Percentiles rank a stretch among this genome's conserved stretches.
Evolutionary conservation across 2,888 invertebrate species (phyloP).

Genomic region (Dryadula phaetusa): DNA sequence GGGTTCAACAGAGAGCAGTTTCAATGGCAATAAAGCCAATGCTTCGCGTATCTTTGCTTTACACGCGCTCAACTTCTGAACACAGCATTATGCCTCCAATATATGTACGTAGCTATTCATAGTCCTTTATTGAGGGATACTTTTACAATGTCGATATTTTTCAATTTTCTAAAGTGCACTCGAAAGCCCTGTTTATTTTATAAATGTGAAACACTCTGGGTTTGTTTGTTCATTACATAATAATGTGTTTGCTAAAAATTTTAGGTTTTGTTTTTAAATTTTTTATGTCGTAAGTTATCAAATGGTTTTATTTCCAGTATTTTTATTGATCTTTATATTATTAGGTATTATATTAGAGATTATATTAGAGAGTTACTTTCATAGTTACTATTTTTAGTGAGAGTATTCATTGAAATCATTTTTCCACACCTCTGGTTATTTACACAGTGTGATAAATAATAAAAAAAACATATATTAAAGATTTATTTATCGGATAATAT

Average conservation of each 20-base stretch:
- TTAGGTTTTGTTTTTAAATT: background rate
- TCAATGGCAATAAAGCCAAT: slow-evolving; percentile 54
- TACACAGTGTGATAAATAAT: background rate
- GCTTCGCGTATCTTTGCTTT: slow-evolving; percentile 55
- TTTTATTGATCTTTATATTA: background rate
- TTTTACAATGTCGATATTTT: slow-evolving; percentile 23
- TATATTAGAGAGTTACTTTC: too few relatives aligned
- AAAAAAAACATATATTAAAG: background rate
- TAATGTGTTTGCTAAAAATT: background rate
- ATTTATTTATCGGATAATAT: background rate
- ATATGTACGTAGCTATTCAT: slow-evolving; percentile 11
- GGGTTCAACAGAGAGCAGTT: slow-evolving; percentile 58
- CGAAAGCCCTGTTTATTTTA: slow-evolving; percentile 5
- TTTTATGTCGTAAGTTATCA: background rate
- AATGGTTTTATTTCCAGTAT: background rate
- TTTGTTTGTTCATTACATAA: slow-evolving; percentile 13
- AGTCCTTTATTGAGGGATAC: slow-evolving; percentile 16
- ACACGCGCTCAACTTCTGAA: slow-evolving; percentile 38
- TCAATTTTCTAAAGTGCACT: slow-evolving; percentile 21
- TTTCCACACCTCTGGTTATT: background rate
- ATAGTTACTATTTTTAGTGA: background rate
- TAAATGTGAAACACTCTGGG: slow-evolving; percentile 14
- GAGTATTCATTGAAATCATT: background rate
- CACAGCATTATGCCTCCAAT: slow-evolving; percentile 15
- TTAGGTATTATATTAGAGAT: too few relatives aligned